A percentile compares a stretch with the other conserved stretches of the same genome.
Conservation (phyloP, 2,888 invertebrate species). For the Deilephila porcellus region DNA sequence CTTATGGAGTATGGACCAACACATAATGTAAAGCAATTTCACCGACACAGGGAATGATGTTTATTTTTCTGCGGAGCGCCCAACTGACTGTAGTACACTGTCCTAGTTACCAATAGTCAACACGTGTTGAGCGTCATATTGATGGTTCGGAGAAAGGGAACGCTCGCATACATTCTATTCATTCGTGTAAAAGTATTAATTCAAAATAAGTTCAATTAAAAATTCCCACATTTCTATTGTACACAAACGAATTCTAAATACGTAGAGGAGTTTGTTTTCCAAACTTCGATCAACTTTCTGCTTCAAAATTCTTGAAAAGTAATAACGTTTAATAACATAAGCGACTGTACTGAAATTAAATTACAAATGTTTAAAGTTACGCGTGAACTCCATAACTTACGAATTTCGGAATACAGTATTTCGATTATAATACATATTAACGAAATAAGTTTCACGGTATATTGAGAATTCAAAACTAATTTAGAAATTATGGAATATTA, state of each 20-base stretch:
- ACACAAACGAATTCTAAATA: slow-evolving; percentile 16
- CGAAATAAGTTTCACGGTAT: background rate
- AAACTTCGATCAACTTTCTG: slow-evolving; percentile 17
- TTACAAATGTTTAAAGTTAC: slow-evolving; percentile 25
- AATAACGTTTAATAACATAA: slow-evolving; percentile 21
- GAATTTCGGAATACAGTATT: slow-evolving; percentile 3
- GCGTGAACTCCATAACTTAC: slow-evolving; percentile 15
- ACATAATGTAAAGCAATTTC: slow-evolving; percentile 39
- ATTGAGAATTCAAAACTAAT: background rate
- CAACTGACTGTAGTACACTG: slow-evolving; percentile 69
- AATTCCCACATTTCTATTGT: background rate
- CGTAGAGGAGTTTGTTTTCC: background rate
- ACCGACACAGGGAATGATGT: slow-evolving; percentile 52
- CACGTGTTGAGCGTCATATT: slow-evolving; percentile 64
- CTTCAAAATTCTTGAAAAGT: slow-evolving; percentile 26
- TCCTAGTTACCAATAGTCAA: slow-evolving; percentile 62
- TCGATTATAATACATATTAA: slow-evolving; percentile 1
- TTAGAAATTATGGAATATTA: background rate
- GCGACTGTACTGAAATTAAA: slow-evolving; percentile 23
- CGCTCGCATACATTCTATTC: slow-evolving; percentile 33
- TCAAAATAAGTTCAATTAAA: slow-evolving; percentile 17
- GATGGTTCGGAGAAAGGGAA: slow-evolving; percentile 44
- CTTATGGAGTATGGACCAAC: slow-evolving; percentile 8
- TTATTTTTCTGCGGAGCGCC: slow-evolving; percentile 65
- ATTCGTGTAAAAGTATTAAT: background rate